phyloP scores from a whole-genome alignment of 2,113 vertebrate genomes.

The Trematomus loennbergii region DNA sequence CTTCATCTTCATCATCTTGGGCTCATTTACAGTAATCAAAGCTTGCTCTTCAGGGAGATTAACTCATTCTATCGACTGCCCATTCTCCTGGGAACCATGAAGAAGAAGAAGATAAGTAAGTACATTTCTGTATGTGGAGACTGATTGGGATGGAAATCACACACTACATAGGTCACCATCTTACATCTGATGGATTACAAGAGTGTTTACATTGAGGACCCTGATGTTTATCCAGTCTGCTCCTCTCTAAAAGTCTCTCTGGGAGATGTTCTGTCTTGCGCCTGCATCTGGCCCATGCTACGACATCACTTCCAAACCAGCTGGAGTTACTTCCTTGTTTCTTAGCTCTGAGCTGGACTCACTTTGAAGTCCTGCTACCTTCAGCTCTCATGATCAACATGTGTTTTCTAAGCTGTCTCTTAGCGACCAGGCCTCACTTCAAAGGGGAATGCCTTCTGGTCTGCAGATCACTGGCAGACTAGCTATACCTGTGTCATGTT shows the following conservation, averaged over 20 bases:
- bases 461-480: slow-evolving; percentile 33
- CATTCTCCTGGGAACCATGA: slow-evolving; percentile 38
- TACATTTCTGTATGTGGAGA: slow-evolving; percentile 10
- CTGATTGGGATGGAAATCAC: slow-evolving; percentile 42
- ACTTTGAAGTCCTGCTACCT: slow-evolving; percentile 36
- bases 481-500: slow-evolving; percentile 48
- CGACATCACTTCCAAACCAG: not conserved
- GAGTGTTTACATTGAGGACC: slow-evolving; percentile 10
- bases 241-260: slow-evolving; percentile 7
- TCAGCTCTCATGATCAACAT: slow-evolving; percentile 29
- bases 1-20: slow-evolving; percentile 26
- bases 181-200: slow-evolving; percentile 17
- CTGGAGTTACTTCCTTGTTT: not conserved
- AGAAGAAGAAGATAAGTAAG: slow-evolving; percentile 65
- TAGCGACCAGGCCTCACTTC: slow-evolving; percentile 21
- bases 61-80: slow-evolving; percentile 22
- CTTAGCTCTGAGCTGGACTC: not conserved
- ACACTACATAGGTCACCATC: slow-evolving; percentile 7
- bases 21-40: slow-evolving; percentile 53
- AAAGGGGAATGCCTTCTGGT: slow-evolving; percentile 14
- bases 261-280: slow-evolving; percentile 7
- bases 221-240: slow-evolving; percentile 24
- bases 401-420: slow-evolving; percentile 26
- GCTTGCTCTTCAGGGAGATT: slow-evolving; percentile 45
- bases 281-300: not conserved